phyloP scores from a whole-genome alignment of 2,888 invertebrate genomes.

The Drosophila kanekoi region DNA sequence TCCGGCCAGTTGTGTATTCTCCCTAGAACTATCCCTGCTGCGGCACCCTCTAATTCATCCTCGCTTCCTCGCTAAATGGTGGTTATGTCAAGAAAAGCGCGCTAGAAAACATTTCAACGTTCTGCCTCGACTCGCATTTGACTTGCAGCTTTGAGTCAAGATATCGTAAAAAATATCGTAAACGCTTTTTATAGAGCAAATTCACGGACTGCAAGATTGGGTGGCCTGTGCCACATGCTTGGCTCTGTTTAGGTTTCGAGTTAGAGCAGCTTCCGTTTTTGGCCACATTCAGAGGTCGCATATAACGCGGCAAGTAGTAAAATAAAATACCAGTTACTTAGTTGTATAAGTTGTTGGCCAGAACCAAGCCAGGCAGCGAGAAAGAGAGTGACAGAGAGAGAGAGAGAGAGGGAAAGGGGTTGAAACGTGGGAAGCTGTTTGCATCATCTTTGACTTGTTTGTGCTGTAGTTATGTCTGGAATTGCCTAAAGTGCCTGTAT shows the following conservation, averaged over 20 bases:
- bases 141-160: conserved; percentile 67
- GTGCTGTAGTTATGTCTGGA: conserved; percentile 43
- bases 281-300: conserved; percentile 55
- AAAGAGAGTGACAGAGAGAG: background rate
- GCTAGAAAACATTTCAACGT: conserved; percentile 64
- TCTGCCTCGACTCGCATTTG: conserved; percentile 63
- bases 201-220: conserved; percentile 41
- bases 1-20: conserved; percentile 50
- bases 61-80: conserved; percentile 27
- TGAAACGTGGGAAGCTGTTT: conserved; percentile 21
- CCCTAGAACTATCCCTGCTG: background rate
- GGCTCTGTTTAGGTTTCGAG: conserved; percentile 16
- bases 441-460: conserved; percentile 49
- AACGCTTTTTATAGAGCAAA: conserved; percentile 64
- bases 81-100: conserved; percentile 64
- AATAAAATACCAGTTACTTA: conserved; percentile 77
- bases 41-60: background rate
- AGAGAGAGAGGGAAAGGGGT: background rate
- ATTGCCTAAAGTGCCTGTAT: no score
- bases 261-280: conserved; percentile 17
- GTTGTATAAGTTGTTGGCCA: conserved; percentile 40
- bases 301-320: conserved; percentile 49
- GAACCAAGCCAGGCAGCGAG: no score
- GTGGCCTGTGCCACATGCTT: conserved; percentile 2
- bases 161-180: conserved; percentile 69